phyloP scores from a whole-genome alignment of 2,113 vertebrate species.

The Cochlearius cochlearius region DNA sequence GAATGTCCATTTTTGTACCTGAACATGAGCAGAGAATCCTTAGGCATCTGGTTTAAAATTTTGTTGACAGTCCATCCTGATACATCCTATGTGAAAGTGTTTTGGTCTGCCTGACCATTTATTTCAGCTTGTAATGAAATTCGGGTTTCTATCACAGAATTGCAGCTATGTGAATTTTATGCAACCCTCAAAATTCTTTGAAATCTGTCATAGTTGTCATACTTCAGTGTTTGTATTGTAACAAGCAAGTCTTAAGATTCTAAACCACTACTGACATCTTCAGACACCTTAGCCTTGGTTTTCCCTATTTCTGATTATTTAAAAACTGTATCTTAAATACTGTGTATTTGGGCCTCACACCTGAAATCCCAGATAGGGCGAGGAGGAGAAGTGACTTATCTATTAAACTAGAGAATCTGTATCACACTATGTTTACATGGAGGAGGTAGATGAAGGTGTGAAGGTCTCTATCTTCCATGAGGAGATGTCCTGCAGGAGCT shows the following conservation, averaged over 20 bases:
- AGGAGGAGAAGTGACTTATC: not conserved
- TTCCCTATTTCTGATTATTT: not conserved
- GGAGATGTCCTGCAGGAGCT: not conserved
- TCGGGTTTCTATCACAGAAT: not conserved
- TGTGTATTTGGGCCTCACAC: not conserved
- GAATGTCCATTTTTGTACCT: not conserved
- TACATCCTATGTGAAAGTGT: not conserved
- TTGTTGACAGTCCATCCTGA: not conserved
- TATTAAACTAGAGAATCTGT: not conserved
- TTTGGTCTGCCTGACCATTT: not conserved
- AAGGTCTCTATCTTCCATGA: accelerated
- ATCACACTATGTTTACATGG: not conserved
- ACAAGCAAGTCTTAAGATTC: not conserved
- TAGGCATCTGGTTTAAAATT: not conserved
- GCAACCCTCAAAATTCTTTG: not conserved
- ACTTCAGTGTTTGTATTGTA: not conserved
- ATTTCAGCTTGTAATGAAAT: not conserved
- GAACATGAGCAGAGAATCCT: not conserved
- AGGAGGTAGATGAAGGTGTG: not conserved
- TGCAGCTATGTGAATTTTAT: not conserved
- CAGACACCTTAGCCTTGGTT: not conserved
- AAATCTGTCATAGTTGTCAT: not conserved
- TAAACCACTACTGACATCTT: not conserved
- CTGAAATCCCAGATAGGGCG: not conserved
- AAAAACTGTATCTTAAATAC: not conserved